These are phyloP conservation scores for Drosophila antonietae DNA, from an alignment of 2,888 invertebrate genomes.

Conservation along the genomic window DNA sequence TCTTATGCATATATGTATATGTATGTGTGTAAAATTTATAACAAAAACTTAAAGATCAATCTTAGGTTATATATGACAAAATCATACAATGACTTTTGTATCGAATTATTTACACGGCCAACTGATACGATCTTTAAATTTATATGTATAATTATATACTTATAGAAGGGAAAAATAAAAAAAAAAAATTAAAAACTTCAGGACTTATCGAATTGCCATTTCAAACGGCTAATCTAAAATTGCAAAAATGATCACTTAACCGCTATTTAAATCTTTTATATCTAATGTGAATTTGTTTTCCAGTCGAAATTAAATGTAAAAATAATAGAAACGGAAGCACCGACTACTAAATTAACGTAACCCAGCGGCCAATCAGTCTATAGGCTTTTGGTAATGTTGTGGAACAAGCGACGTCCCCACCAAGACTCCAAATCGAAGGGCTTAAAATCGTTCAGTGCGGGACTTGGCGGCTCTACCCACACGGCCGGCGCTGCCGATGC, in stretches of 20 bases:
- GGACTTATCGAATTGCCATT: constrained; percentile 33
- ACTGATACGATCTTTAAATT: constrained; percentile 21
- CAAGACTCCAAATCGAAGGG: constrained; percentile 96
- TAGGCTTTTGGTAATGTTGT: constrained; percentile 93
- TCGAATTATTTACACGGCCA: constrained; percentile 54
- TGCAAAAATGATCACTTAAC: constrained; percentile 28
- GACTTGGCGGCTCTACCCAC: constrained; percentile 91
- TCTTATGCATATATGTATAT: constrained; percentile 13
- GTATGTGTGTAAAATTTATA: constrained; percentile 6
- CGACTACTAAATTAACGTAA: constrained; percentile 25
- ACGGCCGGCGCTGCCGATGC: constrained; percentile 73
- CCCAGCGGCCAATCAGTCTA: constrained; percentile 80
- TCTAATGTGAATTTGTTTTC: constrained; percentile 47
- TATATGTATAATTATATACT: constrained; percentile 31
- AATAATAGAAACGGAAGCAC: constrained; percentile 51
- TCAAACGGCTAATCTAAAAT: constrained; percentile 36
- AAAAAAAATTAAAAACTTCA: background rate
- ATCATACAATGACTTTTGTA: constrained; percentile 35
- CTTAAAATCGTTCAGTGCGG: constrained; percentile 91
- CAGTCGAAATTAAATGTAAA: constrained; percentile 45
- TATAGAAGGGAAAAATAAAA: background rate
- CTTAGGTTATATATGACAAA: constrained; percentile 39
- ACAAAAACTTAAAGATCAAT: constrained; percentile 47
- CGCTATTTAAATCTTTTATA: constrained; percentile 21
- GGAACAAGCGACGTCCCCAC: constrained; percentile 94